Base-by-base conservation (phyloP, 30 jellyfish, hydroid and myxozoan species). In the Pseudorhiza aurosa region DNA sequence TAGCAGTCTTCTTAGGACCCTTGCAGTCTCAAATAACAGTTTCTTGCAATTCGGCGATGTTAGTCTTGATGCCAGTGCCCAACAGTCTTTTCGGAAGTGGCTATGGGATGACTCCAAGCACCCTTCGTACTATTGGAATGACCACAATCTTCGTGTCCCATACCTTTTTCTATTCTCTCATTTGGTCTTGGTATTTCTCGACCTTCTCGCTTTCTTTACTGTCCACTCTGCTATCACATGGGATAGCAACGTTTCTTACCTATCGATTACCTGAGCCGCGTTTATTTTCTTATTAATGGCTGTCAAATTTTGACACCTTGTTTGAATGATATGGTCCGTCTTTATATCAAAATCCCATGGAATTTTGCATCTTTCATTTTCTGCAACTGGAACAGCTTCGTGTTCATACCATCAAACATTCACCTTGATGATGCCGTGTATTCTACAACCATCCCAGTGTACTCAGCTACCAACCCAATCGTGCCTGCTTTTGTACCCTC, bases 61-160 rank as follows among this genome's bases (percentile, higher is more conserved):
- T 24, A 2, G 84, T 44, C 18, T 40, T 37, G 32, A 68, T 44
- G 55, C 71, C 84, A 15, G 21, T 19, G 72, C 46, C 72, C 57
- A 43, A 22, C 71, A 70, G 17, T 70, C 84, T 26, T 2, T 70
- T 70, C 49, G 43, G 43, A 19, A 60, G 24, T 60, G 43, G 27
- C 85, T 25, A 44, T 25, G 85, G 71, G 40, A 22, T 45, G 17
- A 55, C 31, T 71, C 75, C 85, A 29, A 44, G 69, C 31, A 51
- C 71, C 26, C 71, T 55, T 53, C 14, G 17, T 39, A 71, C 75
- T 42, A 49, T 47, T 7, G 69, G 39, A 71, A 71, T 71, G 19
- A 71, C 50, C 40, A 29, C 71, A 8, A 71, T 50, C 85, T 33
- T 71, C 71, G 33, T 75, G 77, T 35, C 45, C 88, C 75, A 75